Conservation (phyloP, 2,888 invertebrate genomes). For the Adelognathus sp. region DNA sequence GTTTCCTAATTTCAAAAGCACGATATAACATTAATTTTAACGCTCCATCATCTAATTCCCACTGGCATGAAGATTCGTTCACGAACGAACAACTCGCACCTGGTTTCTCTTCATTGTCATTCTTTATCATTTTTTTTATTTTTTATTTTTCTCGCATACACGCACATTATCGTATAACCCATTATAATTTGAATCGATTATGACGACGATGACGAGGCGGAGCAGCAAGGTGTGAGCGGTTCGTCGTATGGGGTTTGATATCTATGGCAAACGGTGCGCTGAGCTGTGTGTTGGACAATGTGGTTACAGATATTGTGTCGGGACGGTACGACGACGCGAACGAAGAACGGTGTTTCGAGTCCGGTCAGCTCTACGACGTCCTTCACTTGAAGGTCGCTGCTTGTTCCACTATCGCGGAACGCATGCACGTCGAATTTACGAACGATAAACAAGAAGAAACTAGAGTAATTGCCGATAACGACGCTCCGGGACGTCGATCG, state of each 20-base stretch:
- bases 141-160: slow-evolving; percentile 16
- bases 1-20: not conserved
- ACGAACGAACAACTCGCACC: slow-evolving; percentile 45
- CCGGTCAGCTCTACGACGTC: slow-evolving; percentile 53
- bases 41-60: not conserved
- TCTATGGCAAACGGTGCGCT: slow-evolving; percentile 5
- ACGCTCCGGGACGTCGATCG: not conserved
- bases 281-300: slow-evolving; percentile 70
- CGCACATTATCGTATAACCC: slow-evolving; percentile 8
- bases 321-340: slow-evolving; percentile 41
- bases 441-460: slow-evolving; percentile 18
- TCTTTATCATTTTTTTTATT: slow-evolving; percentile 38
- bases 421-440: slow-evolving; percentile 64
- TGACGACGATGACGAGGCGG: slow-evolving; percentile 24
- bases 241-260: slow-evolving; percentile 58
- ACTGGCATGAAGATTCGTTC: not conserved
- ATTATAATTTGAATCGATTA: too few relatives aligned
- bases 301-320: slow-evolving; percentile 64
- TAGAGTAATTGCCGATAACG: not conserved
- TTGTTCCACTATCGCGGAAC: slow-evolving; percentile 66
- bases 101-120: slow-evolving; percentile 49
- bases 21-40: too few relatives aligned
- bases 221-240: slow-evolving; percentile 63
- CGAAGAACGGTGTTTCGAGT: slow-evolving; percentile 36
- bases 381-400: slow-evolving; percentile 68